Evolutionary conservation across 2,113 vertebrate genomes (phyloP).

Genomic region (Cariama cristata): DNA sequence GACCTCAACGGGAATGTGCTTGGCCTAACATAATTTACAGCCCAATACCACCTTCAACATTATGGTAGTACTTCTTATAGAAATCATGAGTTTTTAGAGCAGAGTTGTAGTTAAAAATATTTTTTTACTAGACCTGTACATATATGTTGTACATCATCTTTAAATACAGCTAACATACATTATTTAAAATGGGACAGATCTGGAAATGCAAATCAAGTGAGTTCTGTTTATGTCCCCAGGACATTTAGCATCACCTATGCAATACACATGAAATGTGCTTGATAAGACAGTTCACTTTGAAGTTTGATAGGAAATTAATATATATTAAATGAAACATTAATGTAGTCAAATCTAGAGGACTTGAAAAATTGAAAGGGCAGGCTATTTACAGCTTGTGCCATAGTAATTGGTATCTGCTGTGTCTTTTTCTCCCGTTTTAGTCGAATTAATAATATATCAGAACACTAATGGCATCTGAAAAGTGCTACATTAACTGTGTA

Average conservation of each 20-base stretch:
- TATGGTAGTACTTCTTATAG: not conserved
- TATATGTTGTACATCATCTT: not conserved
- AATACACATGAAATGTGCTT: not conserved
- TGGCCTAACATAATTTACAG: not conserved
- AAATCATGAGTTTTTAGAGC: not conserved
- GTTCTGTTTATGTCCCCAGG: not conserved
- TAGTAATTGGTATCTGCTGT: not conserved
- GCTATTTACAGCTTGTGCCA: constrained; percentile 5
- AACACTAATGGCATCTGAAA: not conserved
- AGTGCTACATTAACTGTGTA: not conserved
- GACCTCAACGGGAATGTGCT: not conserved
- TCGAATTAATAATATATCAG: not conserved
- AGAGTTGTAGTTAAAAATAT: not conserved
- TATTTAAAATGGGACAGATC: not conserved
- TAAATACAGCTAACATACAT: not conserved
- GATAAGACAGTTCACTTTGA: not conserved
- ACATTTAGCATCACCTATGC: not conserved
- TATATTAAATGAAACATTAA: constrained; percentile 17
- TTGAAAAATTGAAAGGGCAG: not conserved
- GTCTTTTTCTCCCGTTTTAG: not conserved
- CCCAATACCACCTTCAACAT: accelerated
- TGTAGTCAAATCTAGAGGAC: not conserved
- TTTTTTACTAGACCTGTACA: not conserved
- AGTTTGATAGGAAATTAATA: constrained; percentile 2
- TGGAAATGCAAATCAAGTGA: not conserved